A percentile compares a stretch with the other conserved stretches of the same genome.
phyloP scores from a whole-genome alignment of 1,140 invertebrate species.

The Cepaea nemoralis region DNA sequence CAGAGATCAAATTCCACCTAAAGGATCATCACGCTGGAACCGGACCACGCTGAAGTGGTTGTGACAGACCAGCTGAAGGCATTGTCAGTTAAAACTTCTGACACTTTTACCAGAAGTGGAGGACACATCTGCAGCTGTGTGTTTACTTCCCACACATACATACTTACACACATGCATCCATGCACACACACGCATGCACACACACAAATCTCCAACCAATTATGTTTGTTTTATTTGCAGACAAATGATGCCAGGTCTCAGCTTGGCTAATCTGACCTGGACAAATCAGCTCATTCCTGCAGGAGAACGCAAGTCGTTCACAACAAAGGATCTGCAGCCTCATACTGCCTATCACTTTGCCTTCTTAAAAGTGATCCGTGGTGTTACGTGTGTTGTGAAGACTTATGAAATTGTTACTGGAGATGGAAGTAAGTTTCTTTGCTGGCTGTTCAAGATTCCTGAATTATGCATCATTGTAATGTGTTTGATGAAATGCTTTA shows the following conservation, averaged over 20 bases:
- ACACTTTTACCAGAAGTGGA: too few species aligned
- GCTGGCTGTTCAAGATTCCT: not conserved
- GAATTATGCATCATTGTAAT: too few species aligned
- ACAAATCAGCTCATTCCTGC: not conserved
- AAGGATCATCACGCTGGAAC: too few species aligned
- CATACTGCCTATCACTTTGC: slow-evolving; percentile 1
- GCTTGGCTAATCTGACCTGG: slow-evolving; percentile 24
- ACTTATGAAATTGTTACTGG: not conserved
- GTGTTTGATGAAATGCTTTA: too few species aligned
- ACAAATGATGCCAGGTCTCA: not conserved
- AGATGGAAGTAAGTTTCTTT: slow-evolving; percentile 28
- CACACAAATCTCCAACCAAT: not conserved
- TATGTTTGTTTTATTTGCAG: not conserved
- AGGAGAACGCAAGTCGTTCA: not conserved
- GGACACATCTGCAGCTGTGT: too few species aligned
- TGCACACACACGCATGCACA: too few species aligned
- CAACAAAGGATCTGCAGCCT: slow-evolving; percentile 3
- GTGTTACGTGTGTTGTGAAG: not conserved
- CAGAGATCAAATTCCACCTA: too few species aligned
- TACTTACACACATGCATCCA: too few species aligned
- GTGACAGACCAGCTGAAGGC: too few species aligned
- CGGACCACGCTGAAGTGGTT: too few species aligned
- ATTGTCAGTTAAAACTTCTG: too few species aligned
- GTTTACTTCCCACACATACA: too few species aligned
- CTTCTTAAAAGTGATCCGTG: not conserved